Percentiles rank a stretch among this genome's conserved stretches.
Conservation (phyloP, 2,113 vertebrate genomes). For the Bubalus kerabau region DNA sequence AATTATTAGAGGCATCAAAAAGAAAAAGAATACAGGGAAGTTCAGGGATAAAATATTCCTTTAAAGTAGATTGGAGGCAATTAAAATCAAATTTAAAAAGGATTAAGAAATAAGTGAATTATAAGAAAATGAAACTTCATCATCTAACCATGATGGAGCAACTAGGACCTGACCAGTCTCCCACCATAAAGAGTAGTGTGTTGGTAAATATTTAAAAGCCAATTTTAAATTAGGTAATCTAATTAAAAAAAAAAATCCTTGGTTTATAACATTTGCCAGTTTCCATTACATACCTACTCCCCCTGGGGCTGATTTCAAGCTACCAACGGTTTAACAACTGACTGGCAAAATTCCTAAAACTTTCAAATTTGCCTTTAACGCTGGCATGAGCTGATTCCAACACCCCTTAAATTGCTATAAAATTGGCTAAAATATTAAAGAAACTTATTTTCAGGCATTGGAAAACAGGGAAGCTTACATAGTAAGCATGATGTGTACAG, state of each 20-base stretch:
- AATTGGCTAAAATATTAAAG: not conserved
- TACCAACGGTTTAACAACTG: not conserved
- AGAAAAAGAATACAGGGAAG: not conserved
- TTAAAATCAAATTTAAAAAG: conserved; percentile 26
- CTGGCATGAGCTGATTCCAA: not conserved
- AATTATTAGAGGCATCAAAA: conserved; percentile 30
- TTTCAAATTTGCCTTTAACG: not conserved
- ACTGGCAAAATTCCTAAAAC: conserved; percentile 3
- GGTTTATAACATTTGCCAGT: not conserved
- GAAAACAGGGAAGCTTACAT: not conserved
- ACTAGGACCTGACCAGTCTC: not conserved
- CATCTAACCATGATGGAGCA: not conserved
- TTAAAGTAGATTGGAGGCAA: conserved; percentile 27
- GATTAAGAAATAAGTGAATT: conserved; percentile 47
- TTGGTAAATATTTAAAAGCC: not conserved
- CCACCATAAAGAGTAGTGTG: not conserved
- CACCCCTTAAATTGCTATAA: not conserved
- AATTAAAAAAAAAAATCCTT: not conserved
- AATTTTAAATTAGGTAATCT: not conserved
- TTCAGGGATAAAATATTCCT: not conserved
- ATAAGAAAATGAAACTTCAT: conserved; percentile 34
- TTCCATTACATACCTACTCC: not conserved
- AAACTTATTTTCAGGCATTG: not conserved
- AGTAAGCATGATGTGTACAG: not conserved
- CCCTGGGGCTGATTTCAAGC: not conserved